A percentile compares a stretch with the other conserved stretches of the same genome.
Conservation (phyloP, 2,888 invertebrate species). For the Apomyelois bistriatella region DNA sequence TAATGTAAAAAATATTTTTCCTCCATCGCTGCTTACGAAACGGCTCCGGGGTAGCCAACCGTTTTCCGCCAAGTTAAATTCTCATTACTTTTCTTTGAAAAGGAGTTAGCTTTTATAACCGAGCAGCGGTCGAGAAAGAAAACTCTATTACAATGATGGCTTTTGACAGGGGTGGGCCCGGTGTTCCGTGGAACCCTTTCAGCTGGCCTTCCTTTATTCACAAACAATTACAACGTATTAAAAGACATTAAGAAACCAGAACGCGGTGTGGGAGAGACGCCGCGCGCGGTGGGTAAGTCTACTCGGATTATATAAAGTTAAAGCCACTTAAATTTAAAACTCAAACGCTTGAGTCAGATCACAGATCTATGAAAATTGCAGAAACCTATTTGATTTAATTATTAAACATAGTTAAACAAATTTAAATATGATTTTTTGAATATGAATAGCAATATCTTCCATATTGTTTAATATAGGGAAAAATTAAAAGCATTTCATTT, state of each 20-base stretch:
- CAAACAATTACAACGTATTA: conserved; percentile 64
- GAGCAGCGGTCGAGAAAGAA: conserved; percentile 56
- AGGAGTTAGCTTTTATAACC: conserved; percentile 70
- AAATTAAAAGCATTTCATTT: too few relatives aligned
- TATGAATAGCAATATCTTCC: too few relatives aligned
- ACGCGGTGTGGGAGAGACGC: conserved; percentile 31
- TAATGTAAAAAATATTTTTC: conserved; percentile 66
- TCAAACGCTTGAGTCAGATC: too few relatives aligned
- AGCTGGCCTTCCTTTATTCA: conserved; percentile 52
- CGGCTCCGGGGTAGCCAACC: conserved; percentile 44
- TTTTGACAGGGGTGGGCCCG: conserved; percentile 53
- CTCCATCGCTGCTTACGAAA: conserved; percentile 51
- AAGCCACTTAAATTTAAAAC: too few relatives aligned
- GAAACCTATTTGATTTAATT: too few relatives aligned
- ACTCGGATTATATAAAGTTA: neutral
- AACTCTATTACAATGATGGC: conserved; percentile 70
- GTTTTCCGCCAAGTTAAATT: conserved; percentile 74
- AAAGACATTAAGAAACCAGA: conserved; percentile 50
- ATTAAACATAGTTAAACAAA: too few relatives aligned
- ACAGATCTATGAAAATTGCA: too few relatives aligned
- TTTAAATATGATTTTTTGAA: too few relatives aligned
- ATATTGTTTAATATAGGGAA: too few relatives aligned
- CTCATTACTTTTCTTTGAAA: conserved; percentile 75
- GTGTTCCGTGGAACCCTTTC: conserved; percentile 51
- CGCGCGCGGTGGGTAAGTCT: conserved; percentile 16